These are phyloP conservation scores for Heliornis fulica DNA, from an alignment of 2,113 vertebrate genomes.

Conservation along the genomic window DNA sequence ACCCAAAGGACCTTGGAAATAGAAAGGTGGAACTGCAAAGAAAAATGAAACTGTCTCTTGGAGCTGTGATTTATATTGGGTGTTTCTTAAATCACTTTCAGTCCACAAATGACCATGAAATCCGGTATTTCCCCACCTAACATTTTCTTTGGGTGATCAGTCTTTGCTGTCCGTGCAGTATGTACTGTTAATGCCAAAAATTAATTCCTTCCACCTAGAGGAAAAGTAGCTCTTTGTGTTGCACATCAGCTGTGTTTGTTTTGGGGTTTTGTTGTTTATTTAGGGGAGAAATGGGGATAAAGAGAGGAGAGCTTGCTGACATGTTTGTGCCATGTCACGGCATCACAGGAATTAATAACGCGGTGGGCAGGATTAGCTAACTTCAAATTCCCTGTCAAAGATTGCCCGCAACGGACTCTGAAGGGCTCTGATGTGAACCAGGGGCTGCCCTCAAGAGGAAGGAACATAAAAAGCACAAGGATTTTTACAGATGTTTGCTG, in stretches of 20 bases:
- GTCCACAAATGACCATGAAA: background rate
- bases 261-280: background rate
- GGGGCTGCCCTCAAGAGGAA: background rate
- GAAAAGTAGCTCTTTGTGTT: background rate
- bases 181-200: background rate
- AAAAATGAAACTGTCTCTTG: background rate
- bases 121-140: background rate
- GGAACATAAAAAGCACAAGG: background rate
- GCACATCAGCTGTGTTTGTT: background rate
- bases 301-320: background rate
- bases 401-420: background rate
- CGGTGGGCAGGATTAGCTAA: background rate
- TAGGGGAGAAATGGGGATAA: background rate
- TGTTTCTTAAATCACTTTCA: background rate
- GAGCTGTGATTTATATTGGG: background rate
- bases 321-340: background rate
- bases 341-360: background rate
- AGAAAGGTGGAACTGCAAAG: background rate
- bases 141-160: background rate
- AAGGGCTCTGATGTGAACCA: background rate
- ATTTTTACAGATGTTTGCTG: background rate
- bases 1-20: background rate
- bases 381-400: background rate
- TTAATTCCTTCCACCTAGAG: background rate
- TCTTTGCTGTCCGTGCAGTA: background rate